These are phyloP conservation scores for Cotesia vestalis DNA, from an alignment of 1,140 invertebrate genomes.

Conservation along the genomic window DNA sequence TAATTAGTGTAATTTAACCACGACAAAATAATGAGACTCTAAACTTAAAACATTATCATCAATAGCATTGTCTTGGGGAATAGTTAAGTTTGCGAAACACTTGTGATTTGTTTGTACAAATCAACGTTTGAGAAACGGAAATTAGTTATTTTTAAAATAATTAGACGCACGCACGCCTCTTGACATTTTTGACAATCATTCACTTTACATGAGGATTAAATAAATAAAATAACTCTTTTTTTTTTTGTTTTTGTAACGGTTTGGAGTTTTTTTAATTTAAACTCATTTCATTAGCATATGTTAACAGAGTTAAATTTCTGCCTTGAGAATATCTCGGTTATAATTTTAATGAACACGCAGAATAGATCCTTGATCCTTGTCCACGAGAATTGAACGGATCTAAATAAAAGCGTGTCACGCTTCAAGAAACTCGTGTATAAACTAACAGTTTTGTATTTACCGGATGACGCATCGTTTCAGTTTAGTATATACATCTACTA, in stretches of 20 bases:
- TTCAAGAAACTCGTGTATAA: constrained; percentile 23
- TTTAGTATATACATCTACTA: background rate
- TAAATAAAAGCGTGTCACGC: constrained; percentile 28
- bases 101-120: constrained; percentile 18
- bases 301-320: constrained; percentile 20
- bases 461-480: constrained; percentile 28
- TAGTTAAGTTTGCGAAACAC: constrained; percentile 10
- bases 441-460: background rate
- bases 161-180: constrained; percentile 30
- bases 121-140: constrained; percentile 8
- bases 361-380: constrained; percentile 25
- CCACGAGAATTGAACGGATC: constrained; percentile 26
- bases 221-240: background rate
- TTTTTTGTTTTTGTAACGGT: background rate
- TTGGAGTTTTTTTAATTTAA: background rate
- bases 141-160: constrained; percentile 21
- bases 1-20: background rate
- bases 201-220: background rate
- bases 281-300: constrained; percentile 16
- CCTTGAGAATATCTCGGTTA: constrained; percentile 17
- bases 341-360: constrained; percentile 2
- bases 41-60: too few relatives aligned
- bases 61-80: constrained; percentile 4
- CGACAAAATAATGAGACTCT: constrained; percentile 11
- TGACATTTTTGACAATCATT: constrained; percentile 5